Evolutionary conservation across 2,888 invertebrate genomes (phyloP), one percentile per base, ranked within the genome.

Genomic region (Balanococcus diminutus): DNA sequence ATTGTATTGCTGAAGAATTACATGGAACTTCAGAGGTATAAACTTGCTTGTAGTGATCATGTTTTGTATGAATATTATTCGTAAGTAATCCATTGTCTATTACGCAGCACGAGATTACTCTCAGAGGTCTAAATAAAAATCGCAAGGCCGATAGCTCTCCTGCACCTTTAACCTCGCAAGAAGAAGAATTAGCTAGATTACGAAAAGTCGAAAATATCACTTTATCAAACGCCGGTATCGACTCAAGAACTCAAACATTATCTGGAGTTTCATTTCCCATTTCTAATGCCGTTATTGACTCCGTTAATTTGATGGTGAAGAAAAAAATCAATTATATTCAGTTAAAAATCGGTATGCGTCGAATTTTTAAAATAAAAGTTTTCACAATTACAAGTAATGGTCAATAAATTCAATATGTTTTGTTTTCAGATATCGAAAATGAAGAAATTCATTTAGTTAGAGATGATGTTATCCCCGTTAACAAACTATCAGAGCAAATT

Each of bases 1-100:
- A 96, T 0, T 95, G 96, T 89, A 97, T 99, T 87, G 95, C 95
- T 89, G 96, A 98, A 90, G 99, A 99, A 91, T 91, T 98, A 88
- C 98, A 98, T 91, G 97, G 96, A 32, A 97, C 98, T 16, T 42
- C 46, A 25, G 85, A 75, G 16, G 85, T 85, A 85, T 39, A n/a
- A n/a, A 2, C 5, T n/a, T n/a, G 16, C 14, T n/a, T n/a, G n/a
- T n/a, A n/a, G 5, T n/a, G n/a, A n/a, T n/a, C n/a, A 46, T 46
- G 46, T 46, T n/a, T 46, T n/a, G 0, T 46, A 5, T 6, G n/a
- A n/a, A n/a, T 46, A 2, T n/a, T 46, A 0, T 46, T n/a, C 46
- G 11, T 14, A 42, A 0, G 11, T 11, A 46, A 46, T 46, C n/a
- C n/a, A 36, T 5, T 8, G 3, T 2, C n/a, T 4, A 86, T 22